These are phyloP conservation scores for Grallaria varia DNA, from an alignment of 2,113 vertebrate species.

Conservation along the genomic window DNA sequence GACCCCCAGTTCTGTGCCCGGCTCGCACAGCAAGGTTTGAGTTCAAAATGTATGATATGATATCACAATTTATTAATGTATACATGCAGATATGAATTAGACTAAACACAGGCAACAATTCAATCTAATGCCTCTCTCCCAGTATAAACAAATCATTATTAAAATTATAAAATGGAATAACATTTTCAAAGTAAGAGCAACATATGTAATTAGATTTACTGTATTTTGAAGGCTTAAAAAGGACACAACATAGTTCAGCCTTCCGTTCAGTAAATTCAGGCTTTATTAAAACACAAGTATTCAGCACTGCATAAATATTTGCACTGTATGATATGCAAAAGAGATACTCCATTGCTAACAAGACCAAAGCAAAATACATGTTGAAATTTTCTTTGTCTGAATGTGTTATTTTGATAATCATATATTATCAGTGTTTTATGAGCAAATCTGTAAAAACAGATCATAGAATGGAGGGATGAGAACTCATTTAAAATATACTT, in stretches of 20 bases:
- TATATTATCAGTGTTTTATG: constrained; percentile 70
- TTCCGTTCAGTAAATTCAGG: constrained; percentile 67
- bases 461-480: constrained; percentile 59
- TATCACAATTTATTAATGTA: constrained; percentile 49
- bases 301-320: constrained; percentile 65
- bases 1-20: not conserved
- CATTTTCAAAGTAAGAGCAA: constrained; percentile 71
- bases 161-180: constrained; percentile 69
- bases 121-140: constrained; percentile 54
- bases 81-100: constrained; percentile 62
- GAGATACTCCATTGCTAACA: constrained; percentile 67
- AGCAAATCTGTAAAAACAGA: constrained; percentile 69
- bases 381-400: constrained; percentile 73
- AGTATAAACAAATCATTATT: constrained; percentile 73
- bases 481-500: constrained; percentile 67
- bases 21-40: not conserved
- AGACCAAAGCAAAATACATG: constrained; percentile 68
- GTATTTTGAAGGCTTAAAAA: constrained; percentile 66
- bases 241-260: constrained; percentile 59
- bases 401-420: constrained; percentile 71
- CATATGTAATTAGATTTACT: constrained; percentile 75
- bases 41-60: constrained; percentile 8
- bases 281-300: constrained; percentile 67
- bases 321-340: constrained; percentile 63
- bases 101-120: constrained; percentile 58